phyloP scores from a whole-genome alignment of 30 jellyfish, hydroid and myxozoan species.

The Pseudorhiza aurosa region DNA sequence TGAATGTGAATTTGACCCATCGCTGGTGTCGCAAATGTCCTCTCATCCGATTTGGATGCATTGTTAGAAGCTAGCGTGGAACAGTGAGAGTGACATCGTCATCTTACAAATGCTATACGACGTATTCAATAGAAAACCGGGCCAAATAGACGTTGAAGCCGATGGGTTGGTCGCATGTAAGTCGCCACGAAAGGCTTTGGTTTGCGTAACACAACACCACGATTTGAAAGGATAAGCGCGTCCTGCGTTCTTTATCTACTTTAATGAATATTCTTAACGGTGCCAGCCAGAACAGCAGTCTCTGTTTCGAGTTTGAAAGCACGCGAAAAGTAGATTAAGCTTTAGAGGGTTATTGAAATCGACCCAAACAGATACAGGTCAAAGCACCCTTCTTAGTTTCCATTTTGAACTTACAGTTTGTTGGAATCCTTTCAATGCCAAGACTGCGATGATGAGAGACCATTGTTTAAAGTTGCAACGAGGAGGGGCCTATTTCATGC shows the following conservation, averaged over 20 bases:
- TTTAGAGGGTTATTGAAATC: too few species aligned
- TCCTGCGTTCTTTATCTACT: neutral
- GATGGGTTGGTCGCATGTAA: conserved; percentile 4
- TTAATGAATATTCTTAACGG: neutral
- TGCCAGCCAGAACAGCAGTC: neutral
- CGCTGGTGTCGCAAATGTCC: too few species aligned
- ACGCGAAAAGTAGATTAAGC: too few species aligned
- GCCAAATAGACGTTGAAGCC: neutral
- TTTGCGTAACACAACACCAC: neutral
- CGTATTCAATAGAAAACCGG: neutral
- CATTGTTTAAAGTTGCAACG: too few species aligned
- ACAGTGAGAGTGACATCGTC: neutral
- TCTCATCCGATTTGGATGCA: neutral
- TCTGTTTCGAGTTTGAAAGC: too few species aligned
- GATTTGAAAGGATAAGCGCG: neutral
- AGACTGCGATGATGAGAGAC: too few species aligned
- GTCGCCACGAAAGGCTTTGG: conserved; percentile 29
- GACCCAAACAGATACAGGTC: too few species aligned
- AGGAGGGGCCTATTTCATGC: too few species aligned
- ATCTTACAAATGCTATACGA: neutral
- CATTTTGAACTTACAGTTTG: too few species aligned
- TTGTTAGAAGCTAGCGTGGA: neutral
- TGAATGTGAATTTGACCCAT: too few species aligned
- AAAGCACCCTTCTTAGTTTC: too few species aligned
- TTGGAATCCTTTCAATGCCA: too few species aligned